These are phyloP conservation scores for Seira ritae DNA, from an alignment of 2,888 invertebrate species.

Conservation along the genomic window DNA sequence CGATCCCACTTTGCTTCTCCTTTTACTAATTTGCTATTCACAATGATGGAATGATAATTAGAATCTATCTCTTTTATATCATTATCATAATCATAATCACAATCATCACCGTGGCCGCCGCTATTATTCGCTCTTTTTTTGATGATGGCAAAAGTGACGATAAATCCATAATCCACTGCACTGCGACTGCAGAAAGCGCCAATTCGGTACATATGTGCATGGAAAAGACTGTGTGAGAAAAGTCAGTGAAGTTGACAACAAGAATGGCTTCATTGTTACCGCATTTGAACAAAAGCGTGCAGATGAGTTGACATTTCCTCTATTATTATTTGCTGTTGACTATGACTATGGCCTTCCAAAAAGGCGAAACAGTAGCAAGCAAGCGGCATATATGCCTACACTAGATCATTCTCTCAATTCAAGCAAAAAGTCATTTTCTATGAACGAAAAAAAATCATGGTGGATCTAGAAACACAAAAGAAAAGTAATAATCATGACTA, in stretches of 20 bases:
- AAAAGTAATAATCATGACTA: slow-evolving; percentile 35
- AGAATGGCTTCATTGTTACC: slow-evolving; percentile 33
- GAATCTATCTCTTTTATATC: slow-evolving; percentile 18
- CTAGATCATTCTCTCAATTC: background rate
- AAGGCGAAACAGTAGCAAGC: background rate
- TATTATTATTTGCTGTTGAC: slow-evolving; percentile 28
- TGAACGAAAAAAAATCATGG: background rate
- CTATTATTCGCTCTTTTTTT: background rate
- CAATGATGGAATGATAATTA: slow-evolving; percentile 33
- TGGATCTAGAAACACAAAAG: slow-evolving; percentile 17
- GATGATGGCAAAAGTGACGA: background rate
- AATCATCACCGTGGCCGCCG: background rate
- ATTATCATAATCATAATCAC: slow-evolving; percentile 7
- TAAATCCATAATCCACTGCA: too few species aligned
- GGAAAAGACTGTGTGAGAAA: slow-evolving; percentile 46
- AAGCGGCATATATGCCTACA: background rate
- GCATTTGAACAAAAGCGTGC: slow-evolving; percentile 39
- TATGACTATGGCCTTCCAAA: slow-evolving; percentile 29
- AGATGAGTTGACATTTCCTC: slow-evolving; percentile 59
- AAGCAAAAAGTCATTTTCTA: slow-evolving; percentile 17
- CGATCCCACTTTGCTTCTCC: background rate
- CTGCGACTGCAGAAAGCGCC: background rate
- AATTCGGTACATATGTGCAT: background rate
- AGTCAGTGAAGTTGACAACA: slow-evolving; percentile 31
- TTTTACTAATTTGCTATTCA: slow-evolving; percentile 48